Base-by-base conservation (phyloP, 2,797 vertebrate species). In the Pempheris klunzingeri region DNA sequence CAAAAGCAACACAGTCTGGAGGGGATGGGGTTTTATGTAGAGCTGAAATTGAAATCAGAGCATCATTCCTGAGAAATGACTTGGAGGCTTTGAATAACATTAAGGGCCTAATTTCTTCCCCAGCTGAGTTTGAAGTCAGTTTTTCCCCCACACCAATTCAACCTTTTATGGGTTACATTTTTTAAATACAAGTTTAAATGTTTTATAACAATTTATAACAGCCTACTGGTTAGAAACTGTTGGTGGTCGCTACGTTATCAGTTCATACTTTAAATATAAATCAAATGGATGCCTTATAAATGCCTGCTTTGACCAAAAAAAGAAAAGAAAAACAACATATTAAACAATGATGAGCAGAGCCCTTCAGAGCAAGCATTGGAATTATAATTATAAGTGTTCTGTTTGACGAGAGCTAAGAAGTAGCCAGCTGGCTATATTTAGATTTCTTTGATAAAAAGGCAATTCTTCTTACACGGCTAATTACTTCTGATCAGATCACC, bases 41-140 rank as follows among this genome's bases (percentile, higher is more conserved):
- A 71, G 71, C 85, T 74, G 65, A 84, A 78, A 81, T 50, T 77
- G 26, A 85, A 90, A 87, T 84, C 65, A 88, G 71, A 90, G 79
- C 81, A 88, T 61, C 53, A 58, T 82, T 69, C 67, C 78, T 57
- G 58, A 84, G 62, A 88, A 87, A 88, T 76, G 43, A 84, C 85
- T 65, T 15, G 15, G 38, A 87, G 90, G 85, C 86, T 90, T 80
- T 85, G 87, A 92, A 90, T 85, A 85, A 80, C 67, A 89, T 88
- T 73, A 85, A 83, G 32, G 49, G 54, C 34, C 58, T 71, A 73
- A 60, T 81, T 82, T 72, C 46, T 66, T 32, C 18, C 34, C 60
- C 54, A 77, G 53, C 79, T 61, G 60, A 79, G 52, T 74, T 28
- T 53, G 12, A 70, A 82, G 76, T 77, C 69, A 73, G 63, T 82